phyloP scores from a whole-genome alignment of 2,888 invertebrate genomes.

The Hyppa rectilinea region DNA sequence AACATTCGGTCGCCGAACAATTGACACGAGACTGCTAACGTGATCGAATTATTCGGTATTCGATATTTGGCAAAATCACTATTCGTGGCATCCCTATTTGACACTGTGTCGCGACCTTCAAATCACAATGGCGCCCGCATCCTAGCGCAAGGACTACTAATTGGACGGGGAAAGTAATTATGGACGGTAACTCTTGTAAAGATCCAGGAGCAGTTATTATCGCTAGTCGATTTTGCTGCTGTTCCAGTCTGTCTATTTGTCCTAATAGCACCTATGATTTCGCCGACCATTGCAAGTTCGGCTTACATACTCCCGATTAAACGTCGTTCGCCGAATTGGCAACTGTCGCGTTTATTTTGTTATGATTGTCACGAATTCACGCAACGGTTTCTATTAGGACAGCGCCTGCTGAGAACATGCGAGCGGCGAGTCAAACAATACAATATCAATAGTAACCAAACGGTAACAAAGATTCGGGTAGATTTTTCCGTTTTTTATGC shows the following conservation, averaged over 20 bases:
- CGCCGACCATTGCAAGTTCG: not conserved
- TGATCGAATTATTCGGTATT: not conserved
- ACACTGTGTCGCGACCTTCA: conserved; percentile 17
- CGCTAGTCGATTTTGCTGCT: conserved; percentile 7
- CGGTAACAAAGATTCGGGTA: too few species aligned
- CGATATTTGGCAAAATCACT: not conserved
- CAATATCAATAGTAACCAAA: too few species aligned
- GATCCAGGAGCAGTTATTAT: conserved; percentile 36
- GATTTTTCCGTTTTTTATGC: too few species aligned
- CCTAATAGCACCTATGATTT: not conserved
- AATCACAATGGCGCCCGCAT: conserved; percentile 61
- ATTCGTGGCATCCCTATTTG: conserved; percentile 4
- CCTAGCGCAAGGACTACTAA: conserved; percentile 49
- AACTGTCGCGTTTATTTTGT: not conserved
- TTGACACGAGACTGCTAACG: not conserved
- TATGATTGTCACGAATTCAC: too few species aligned
- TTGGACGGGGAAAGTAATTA: conserved; percentile 54
- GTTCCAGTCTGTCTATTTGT: not conserved
- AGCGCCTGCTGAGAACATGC: too few species aligned
- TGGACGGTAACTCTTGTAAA: conserved; percentile 44
- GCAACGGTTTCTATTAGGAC: too few species aligned
- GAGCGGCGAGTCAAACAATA: too few species aligned
- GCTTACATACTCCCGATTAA: not conserved
- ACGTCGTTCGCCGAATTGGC: not conserved
- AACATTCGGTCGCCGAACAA: not conserved